Conservation (phyloP, 2,888 invertebrate species). For the Cantharis rufa region DNA sequence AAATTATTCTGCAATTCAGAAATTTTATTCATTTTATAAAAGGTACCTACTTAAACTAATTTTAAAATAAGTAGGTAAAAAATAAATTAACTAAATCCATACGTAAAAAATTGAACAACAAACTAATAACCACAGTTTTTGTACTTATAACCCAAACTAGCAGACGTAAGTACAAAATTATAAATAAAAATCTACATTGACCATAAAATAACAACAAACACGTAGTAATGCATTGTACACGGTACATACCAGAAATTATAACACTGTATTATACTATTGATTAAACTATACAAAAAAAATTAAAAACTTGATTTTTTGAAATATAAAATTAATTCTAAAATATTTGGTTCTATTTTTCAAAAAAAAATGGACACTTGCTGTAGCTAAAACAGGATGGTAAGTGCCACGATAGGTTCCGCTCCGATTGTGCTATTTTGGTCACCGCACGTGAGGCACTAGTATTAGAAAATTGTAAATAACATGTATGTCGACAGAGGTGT, state of each 20-base stretch:
- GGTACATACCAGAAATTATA: constrained; percentile 53
- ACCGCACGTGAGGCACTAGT: background rate
- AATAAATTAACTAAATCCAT: background rate
- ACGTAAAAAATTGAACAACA: constrained; percentile 1
- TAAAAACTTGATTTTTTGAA: background rate
- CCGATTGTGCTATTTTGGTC: background rate
- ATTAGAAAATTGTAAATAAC: background rate
- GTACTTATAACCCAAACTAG: background rate
- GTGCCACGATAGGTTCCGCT: background rate
- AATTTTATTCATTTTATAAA: constrained; percentile 20
- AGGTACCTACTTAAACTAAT: constrained; percentile 35
- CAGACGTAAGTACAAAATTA: constrained; percentile 36
- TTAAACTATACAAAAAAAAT: background rate
- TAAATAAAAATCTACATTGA: constrained; percentile 42
- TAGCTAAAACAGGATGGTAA: background rate
- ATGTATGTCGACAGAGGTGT: background rate
- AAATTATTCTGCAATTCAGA: constrained; percentile 39
- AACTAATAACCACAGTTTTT: constrained; percentile 7
- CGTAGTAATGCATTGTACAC: constrained; percentile 49
- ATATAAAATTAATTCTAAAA: background rate
- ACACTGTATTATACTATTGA: constrained; percentile 45
- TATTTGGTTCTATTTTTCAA: background rate
- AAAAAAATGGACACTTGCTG: background rate
- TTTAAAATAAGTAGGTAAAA: constrained; percentile 19
- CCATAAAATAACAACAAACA: constrained; percentile 37